Evolutionary conservation across 2,888 invertebrate species (phyloP).

Genomic region (Phania funesta): DNA sequence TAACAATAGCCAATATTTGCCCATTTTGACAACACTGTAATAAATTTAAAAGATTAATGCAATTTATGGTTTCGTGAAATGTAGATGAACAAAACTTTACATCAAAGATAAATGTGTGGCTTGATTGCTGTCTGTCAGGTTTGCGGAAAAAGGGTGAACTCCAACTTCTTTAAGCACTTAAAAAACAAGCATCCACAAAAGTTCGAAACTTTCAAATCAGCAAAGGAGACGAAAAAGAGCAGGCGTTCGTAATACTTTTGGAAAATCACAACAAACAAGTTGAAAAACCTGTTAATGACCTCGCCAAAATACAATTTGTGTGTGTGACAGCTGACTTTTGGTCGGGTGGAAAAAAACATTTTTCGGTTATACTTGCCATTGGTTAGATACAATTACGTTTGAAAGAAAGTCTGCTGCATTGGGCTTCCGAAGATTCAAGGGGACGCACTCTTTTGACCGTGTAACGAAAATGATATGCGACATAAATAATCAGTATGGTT

Average conservation of each 20-base stretch:
- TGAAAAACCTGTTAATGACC: not conserved
- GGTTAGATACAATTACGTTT: constrained; percentile 25
- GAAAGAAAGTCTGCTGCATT: constrained; percentile 37
- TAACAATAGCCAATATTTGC: no score
- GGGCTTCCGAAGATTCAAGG: constrained; percentile 37
- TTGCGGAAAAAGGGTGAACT: constrained; percentile 19
- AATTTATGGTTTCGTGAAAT: not conserved
- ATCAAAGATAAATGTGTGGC: constrained; percentile 22
- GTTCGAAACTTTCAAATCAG: not conserved
- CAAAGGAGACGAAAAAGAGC: not conserved
- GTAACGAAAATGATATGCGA: constrained; percentile 11
- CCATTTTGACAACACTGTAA: no score
- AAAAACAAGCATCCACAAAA: constrained; percentile 45
- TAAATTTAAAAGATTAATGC: no score
- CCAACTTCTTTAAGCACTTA: constrained; percentile 41
- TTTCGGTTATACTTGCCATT: constrained; percentile 46
- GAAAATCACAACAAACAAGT: constrained; percentile 13
- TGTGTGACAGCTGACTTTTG: constrained; percentile 22
- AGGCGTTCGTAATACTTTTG: constrained; percentile 29
- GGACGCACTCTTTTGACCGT: constrained; percentile 23
- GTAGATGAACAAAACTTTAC: not conserved
- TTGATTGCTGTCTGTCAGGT: constrained; percentile 43
- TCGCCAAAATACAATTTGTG: not conserved
- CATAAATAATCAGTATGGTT: constrained; percentile 35
- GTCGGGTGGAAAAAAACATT: constrained; percentile 41